These are phyloP conservation scores for Hydrochoerus hydrochaeris DNA, from an alignment of 2,113 vertebrate genomes.

Conservation along the genomic window DNA sequence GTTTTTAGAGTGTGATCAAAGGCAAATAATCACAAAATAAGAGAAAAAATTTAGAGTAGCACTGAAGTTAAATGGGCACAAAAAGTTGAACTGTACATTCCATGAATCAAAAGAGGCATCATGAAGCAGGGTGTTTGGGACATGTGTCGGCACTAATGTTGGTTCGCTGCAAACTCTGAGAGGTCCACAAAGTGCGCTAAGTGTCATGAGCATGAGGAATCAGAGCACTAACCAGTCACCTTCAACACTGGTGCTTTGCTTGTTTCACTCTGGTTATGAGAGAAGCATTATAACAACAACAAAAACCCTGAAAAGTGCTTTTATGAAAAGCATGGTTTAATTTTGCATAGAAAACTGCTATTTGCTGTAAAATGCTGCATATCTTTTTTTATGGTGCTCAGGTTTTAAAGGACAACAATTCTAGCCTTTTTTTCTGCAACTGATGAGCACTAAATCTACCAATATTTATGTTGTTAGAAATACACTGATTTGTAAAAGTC, in stretches of 20 bases:
- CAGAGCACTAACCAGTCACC: accelerated
- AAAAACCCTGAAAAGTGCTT: conserved; percentile 45
- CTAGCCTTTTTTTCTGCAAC: not conserved
- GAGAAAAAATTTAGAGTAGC: conserved; percentile 18
- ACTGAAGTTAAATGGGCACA: not conserved
- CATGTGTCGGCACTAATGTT: not conserved
- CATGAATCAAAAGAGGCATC: not conserved
- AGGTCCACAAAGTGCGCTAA: not conserved
- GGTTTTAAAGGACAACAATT: not conserved
- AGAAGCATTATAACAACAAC: not conserved
- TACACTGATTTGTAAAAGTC: not conserved
- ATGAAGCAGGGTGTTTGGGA: not conserved
- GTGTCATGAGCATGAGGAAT: not conserved
- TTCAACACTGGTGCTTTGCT: not conserved
- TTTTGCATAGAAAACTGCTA: conserved; percentile 47
- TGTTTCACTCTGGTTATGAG: not conserved
- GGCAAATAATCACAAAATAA: conserved; percentile 7
- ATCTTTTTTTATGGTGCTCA: not conserved
- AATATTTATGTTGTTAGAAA: conserved; percentile 61
- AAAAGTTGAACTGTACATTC: not conserved
- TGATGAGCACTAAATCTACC: not conserved
- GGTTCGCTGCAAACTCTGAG: not conserved
- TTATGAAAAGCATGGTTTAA: not conserved
- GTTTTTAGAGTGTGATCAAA: not conserved
- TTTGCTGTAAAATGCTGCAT: conserved; percentile 49